Base-by-base conservation (phyloP, 2,888 invertebrate species). In the Phortica okadai region DNA sequence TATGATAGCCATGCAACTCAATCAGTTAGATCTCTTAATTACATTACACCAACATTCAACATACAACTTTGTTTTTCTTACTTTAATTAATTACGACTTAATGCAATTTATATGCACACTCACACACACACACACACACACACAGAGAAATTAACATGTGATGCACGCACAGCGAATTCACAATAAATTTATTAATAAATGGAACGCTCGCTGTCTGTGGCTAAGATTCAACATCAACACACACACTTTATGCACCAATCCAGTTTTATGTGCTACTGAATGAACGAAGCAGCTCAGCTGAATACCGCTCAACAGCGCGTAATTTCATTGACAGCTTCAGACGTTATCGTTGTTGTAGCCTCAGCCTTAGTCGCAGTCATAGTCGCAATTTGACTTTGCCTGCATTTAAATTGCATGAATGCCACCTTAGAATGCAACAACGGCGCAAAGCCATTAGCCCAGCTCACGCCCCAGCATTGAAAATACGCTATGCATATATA, bases 321-420 rank as follows among this genome's bases (percentile, higher is more conserved):
- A 86, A 87, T 85, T 85, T 81, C 85, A 86, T 87, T 86, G 86
- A 86, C 88, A 87, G 85, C 86, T 81, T 87, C 82, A 86, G 88
- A 75, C 86, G 84, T 75, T 82, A 76, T 72, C 76, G 70, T 73
- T 74, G 75, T 42, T 2, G 11, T 21, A 44, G 56, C 54, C 56
- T 7, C 42, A 16, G 42, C 44, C 66, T 21, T 42, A 21, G 21
- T 21, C 21, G 21, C 21, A 21, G 21, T 21, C 21, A 21, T 4
- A n/a, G 62, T 25, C 6, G 62, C 16, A 21, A 25, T 2, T 8
- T 62, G 33, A 62, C 33, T 62, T 21, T 5, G 33, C 33, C 76
- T 82, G 74, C 81, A 76, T 73, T 76, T 62, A 72, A 76, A 74
- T 50, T n/a, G 6, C 54, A 42, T 16, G 25, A 16, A 16, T 62